phyloP scores from a whole-genome alignment of 2,113 vertebrate species.

The Prinia subflava region DNA sequence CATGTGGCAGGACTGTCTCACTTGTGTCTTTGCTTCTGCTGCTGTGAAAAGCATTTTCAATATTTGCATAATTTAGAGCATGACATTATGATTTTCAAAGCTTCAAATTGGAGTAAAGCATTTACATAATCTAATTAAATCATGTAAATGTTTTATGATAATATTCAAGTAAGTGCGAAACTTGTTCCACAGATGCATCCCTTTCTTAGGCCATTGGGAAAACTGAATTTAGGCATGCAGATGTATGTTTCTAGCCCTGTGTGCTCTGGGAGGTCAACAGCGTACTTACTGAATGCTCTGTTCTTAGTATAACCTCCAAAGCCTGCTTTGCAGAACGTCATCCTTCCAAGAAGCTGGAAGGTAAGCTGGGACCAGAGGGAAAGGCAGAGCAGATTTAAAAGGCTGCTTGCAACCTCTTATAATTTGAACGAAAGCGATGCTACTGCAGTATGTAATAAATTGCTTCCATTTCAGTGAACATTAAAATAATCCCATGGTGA shows the following conservation, averaged over 20 bases:
- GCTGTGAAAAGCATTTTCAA: conserved; percentile 39
- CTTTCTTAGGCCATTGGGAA: conserved; percentile 7
- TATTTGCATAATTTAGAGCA: conserved; percentile 57
- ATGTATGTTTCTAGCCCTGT: background rate
- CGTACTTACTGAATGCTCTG: background rate
- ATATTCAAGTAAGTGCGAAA: conserved; percentile 38
- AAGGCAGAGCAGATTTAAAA: conserved; percentile 58
- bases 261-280: background rate
- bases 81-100: conserved; percentile 44
- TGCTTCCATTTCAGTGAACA: conserved; percentile 58
- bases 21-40: conserved; percentile 18
- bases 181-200: background rate
- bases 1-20: background rate
- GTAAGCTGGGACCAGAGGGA: conserved; percentile 41
- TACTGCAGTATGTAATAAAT: conserved; percentile 52
- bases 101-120: conserved; percentile 29
- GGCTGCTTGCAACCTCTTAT: conserved; percentile 38
- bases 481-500: conserved; percentile 54
- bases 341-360: conserved; percentile 39
- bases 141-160: conserved; percentile 52
- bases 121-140: conserved; percentile 65
- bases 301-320: conserved; percentile 1
- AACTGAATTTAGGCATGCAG: background rate
- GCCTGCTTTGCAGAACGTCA: background rate
- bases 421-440: conserved; percentile 22